Base-by-base conservation (phyloP, 2,888 invertebrate species). In the Scaptomyza polygonia region DNA sequence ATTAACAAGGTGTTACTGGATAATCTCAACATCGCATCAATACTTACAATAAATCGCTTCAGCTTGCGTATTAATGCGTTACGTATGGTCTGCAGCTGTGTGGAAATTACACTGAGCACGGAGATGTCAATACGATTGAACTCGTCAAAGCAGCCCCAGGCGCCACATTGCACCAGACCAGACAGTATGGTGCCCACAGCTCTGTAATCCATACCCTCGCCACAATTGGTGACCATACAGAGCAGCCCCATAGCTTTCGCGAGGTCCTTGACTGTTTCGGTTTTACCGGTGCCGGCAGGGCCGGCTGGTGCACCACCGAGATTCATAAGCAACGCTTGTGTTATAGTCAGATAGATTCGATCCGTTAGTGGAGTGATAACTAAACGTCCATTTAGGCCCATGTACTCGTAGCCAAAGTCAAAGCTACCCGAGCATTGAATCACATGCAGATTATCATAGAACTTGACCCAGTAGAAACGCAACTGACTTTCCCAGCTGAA, bases 91-190 rank as follows among this genome's bases (percentile, higher is more conserved):
- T 97, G 97, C 72, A 98, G 92, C 90, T 98, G 98, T 0, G 97
- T 96, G 0, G 98, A 98, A 86, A 98, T 97, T 2, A 98, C 98
- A 14, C 97, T 98, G 18, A 98, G 92, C 47, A 98, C 97, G 0
- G 98, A 97, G 5, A 97, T 95, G 73, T 98, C 97, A 75, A 98
- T 98, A 34, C 97, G 93, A 91, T 98, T 98, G 92, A 98, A 98
- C 92, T 98, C 97, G 80, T 98, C 98, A 89, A 98, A 98, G 90
- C 98, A 98, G 1, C 98, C 98, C 98, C 98, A 98, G 3, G 97
- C 97, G 0, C 98, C 98, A 45, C 91, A 92, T 52, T 92, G 92
- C 0, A 89, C 85, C 43, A 92, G 65, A 0, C 92, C 92, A 0
- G 95, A 94, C 5, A 97, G 92, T 72, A 95, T 96, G 39, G 94